Evolutionary conservation across 2,797 vertebrate genomes (phyloP).

Genomic region (Pipistrellus pygmaeus): DNA sequence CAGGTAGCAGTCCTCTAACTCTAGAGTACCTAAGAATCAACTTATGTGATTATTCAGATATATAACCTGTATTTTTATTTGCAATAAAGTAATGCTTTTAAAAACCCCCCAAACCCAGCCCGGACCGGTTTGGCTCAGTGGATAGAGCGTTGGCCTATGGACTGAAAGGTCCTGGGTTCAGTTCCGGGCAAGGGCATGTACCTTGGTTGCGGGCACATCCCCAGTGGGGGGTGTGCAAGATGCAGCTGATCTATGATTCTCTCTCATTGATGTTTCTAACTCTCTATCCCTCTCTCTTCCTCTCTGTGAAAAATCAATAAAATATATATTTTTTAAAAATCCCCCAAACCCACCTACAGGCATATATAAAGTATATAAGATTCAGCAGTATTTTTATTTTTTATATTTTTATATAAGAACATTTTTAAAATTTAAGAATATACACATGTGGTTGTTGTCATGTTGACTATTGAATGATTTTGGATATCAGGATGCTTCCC

Average conservation of each 20-base stretch:
- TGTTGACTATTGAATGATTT: background rate
- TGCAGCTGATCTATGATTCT: too few relatives aligned
- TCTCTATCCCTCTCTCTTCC: too few relatives aligned
- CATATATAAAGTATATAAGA: background rate
- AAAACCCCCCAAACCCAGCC: background rate
- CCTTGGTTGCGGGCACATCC: too few relatives aligned
- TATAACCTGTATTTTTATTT: background rate
- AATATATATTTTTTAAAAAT: constrained; percentile 20
- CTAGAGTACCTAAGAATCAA: background rate
- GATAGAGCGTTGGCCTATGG: too few relatives aligned
- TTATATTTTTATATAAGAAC: background rate
- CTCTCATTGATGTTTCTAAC: too few relatives aligned
- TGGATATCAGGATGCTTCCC: background rate
- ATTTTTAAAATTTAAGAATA: background rate
- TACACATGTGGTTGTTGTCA: background rate
- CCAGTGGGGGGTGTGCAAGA: too few relatives aligned
- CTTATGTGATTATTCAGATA: background rate
- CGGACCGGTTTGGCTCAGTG: too few relatives aligned
- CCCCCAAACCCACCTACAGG: background rate
- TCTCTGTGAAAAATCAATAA: too few relatives aligned
- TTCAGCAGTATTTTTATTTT: background rate
- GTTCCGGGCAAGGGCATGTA: too few relatives aligned
- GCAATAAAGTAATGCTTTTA: background rate
- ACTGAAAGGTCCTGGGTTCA: too few relatives aligned
- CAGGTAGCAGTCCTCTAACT: background rate